Conservation (phyloP, 2,113 vertebrate species). For the Neomonachus schauinslandi region DNA sequence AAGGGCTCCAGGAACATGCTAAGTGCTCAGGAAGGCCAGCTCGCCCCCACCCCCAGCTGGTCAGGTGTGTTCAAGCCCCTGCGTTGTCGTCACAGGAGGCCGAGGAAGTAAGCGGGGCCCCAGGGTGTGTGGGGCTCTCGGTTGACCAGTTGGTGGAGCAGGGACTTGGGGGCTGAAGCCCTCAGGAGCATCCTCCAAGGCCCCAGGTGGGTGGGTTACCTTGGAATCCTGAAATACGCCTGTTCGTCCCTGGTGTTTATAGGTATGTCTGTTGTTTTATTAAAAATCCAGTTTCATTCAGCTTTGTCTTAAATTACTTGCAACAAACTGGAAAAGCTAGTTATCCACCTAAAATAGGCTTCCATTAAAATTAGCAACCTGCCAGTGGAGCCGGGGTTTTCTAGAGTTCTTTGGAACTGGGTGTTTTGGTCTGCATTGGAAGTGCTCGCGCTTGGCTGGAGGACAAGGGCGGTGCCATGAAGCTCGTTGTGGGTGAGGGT, state of each 20-base stretch:
- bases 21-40: accelerated
- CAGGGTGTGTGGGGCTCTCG: accelerated
- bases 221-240: accelerated
- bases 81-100: background rate
- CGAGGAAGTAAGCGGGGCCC: background rate
- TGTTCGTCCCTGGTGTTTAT: background rate
- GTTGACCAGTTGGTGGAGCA: accelerated
- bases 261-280: background rate
- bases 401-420: slow-evolving; percentile 7
- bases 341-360: slow-evolving; percentile 48
- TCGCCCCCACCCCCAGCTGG: background rate
- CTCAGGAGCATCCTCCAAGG: background rate
- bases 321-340: slow-evolving; percentile 51
- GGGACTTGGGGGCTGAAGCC: too few species aligned
- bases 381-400: background rate
- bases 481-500: background rate
- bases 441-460: background rate
- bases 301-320: slow-evolving; percentile 68
- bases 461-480: background rate
- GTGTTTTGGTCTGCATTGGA: background rate
- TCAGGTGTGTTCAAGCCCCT: background rate
- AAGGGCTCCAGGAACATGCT: accelerated
- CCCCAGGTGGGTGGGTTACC: accelerated
- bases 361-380: slow-evolving; percentile 50
- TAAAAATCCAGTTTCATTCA: slow-evolving; percentile 3